Percentiles rank a stretch among this genome's conserved stretches.
phyloP scores from a whole-genome alignment of 1,140 invertebrate species.

The Ips nitidus region DNA sequence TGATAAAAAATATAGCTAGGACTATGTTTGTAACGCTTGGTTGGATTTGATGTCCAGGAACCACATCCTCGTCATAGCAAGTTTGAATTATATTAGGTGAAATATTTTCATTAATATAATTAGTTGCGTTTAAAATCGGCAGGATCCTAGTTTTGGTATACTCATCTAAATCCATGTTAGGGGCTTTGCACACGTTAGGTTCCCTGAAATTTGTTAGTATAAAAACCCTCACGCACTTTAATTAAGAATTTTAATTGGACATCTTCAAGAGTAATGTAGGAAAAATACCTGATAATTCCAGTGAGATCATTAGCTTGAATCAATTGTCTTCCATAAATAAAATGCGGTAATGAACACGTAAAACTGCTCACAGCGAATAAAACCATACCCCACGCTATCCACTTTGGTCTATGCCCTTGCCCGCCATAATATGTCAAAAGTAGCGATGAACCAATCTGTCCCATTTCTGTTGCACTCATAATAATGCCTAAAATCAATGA shows the following conservation, averaged over 20 bases:
- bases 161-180: slow-evolving; percentile 24
- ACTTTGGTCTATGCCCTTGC: slow-evolving; percentile 90
- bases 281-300: slow-evolving; percentile 37
- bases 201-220: slow-evolving; percentile 31
- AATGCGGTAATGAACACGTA: slow-evolving; percentile 82
- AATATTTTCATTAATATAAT: slow-evolving; percentile 28
- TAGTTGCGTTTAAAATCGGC: slow-evolving; percentile 20
- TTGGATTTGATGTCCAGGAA: slow-evolving; percentile 64
- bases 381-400: slow-evolving; percentile 93
- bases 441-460: slow-evolving; percentile 86
- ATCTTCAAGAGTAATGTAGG: neutral
- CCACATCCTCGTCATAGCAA: slow-evolving; percentile 61
- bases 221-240: neutral
- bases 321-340: slow-evolving; percentile 74
- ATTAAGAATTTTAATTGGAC: slow-evolving; percentile 1
- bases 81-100: slow-evolving; percentile 52
- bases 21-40: slow-evolving; percentile 77
- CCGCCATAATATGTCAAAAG: slow-evolving; percentile 92
- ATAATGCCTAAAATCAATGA: slow-evolving; percentile 59
- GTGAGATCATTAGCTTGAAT: slow-evolving; percentile 64
- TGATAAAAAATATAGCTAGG: slow-evolving; percentile 83
- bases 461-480: slow-evolving; percentile 92
- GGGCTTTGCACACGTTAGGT: slow-evolving; percentile 46
- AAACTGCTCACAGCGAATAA: slow-evolving; percentile 86
- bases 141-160: neutral